These are phyloP conservation scores for Aphidius gifuensis DNA, from an alignment of 1,140 invertebrate genomes.

Conservation along the genomic window DNA sequence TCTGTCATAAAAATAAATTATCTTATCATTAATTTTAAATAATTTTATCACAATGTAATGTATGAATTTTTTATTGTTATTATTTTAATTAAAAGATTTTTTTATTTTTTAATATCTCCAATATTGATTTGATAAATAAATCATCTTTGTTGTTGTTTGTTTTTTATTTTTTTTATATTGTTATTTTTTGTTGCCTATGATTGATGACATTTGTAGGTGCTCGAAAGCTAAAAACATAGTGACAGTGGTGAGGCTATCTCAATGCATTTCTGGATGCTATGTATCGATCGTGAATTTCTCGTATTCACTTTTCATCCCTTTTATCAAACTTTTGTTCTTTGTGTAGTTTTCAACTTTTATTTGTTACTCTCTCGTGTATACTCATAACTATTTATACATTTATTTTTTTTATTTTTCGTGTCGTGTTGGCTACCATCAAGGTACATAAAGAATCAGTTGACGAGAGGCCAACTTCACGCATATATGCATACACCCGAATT, in stretches of 20 bases:
- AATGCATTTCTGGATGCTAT: slow-evolving; percentile 20
- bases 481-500: slow-evolving; percentile 10
- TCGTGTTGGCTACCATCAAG: too few species aligned
- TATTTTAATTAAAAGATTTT: too few species aligned
- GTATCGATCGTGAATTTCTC: slow-evolving; percentile 14
- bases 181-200: background rate
- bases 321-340: slow-evolving; percentile 2
- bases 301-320: background rate
- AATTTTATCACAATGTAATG: too few species aligned
- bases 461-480: background rate
- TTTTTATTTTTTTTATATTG: background rate
- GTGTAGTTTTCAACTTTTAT: background rate
- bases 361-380: background rate
- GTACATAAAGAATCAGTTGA: slow-evolving; percentile 16
- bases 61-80: too few species aligned
- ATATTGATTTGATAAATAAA: background rate
- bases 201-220: too few species aligned
- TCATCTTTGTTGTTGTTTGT: background rate
- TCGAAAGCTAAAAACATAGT: background rate
- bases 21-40: too few species aligned
- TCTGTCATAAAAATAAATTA: too few species aligned
- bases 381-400: background rate
- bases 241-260: slow-evolving; percentile 15
- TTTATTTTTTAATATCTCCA: too few species aligned
- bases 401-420: background rate